Conservation (phyloP, 2,888 invertebrate genomes). For the Phrixothrix hirtus region DNA sequence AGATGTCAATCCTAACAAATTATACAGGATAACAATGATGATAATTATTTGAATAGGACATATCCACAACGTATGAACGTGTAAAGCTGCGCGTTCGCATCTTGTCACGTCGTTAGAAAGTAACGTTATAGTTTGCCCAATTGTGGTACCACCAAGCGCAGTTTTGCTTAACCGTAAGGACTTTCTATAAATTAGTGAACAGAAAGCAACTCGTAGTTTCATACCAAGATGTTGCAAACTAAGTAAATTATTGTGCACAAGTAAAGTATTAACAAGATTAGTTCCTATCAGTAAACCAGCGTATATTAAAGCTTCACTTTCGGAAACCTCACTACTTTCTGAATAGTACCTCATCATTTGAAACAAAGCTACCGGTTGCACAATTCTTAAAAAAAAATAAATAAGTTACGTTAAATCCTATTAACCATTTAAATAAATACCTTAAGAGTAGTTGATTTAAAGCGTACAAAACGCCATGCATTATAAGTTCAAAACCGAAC, state of each 20-base stretch:
- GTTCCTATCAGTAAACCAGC: conserved; percentile 72
- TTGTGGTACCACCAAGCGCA: conserved; percentile 75
- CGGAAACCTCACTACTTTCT: neutral
- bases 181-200: conserved; percentile 82
- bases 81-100: conserved; percentile 79
- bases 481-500: conserved; percentile 40
- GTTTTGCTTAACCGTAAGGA: conserved; percentile 71
- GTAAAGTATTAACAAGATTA: conserved; percentile 71
- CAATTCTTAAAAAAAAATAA: conserved; percentile 21
- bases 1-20: conserved; percentile 58
- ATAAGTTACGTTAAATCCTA: too few relatives aligned
- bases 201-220: conserved; percentile 80
- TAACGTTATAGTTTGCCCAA: conserved; percentile 59
- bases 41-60: conserved; percentile 77
- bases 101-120: conserved; percentile 86
- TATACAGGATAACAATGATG: conserved; percentile 71
- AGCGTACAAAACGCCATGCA: conserved; percentile 30
- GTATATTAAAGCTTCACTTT: conserved; percentile 71
- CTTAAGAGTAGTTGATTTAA: conserved; percentile 32
- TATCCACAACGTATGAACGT: conserved; percentile 79
- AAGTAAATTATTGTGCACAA: conserved; percentile 79
- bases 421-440: conserved; percentile 27
- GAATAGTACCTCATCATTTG: conserved; percentile 55
- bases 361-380: conserved; percentile 53
- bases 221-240: conserved; percentile 80